Conservation (phyloP, 1,140 invertebrate species). For the Proales similis region DNA sequence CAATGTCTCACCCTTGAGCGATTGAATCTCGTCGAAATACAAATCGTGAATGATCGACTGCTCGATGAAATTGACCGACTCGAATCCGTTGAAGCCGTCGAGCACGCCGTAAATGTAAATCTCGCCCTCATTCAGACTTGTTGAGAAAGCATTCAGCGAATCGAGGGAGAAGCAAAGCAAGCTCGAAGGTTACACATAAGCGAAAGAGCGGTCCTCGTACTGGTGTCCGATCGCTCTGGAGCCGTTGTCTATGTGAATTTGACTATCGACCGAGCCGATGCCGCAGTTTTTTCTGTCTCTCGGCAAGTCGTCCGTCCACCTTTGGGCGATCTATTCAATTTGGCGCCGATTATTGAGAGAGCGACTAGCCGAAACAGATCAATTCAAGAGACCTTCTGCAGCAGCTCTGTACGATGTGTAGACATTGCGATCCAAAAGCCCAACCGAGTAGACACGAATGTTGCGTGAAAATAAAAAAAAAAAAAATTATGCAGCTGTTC, state of each 20-base stretch:
- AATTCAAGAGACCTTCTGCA: too few relatives aligned
- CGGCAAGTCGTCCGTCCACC: slow-evolving; percentile 15
- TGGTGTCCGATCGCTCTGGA: neutral
- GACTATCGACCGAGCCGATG: slow-evolving; percentile 15
- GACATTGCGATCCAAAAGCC: too few relatives aligned
- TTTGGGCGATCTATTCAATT: too few relatives aligned
- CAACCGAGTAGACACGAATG: too few relatives aligned
- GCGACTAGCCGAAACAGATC: too few relatives aligned
- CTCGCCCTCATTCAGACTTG: slow-evolving; percentile 19
- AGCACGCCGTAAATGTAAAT: slow-evolving; percentile 26
- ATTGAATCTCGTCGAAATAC: slow-evolving; percentile 18
- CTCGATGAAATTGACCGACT: slow-evolving; percentile 12
- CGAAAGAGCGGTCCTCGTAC: slow-evolving; percentile 6
- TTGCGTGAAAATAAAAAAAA: too few relatives aligned
- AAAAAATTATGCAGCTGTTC: too few relatives aligned
- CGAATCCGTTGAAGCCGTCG: slow-evolving; percentile 24
- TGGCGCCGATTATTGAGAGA: too few relatives aligned
- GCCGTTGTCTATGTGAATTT: neutral
- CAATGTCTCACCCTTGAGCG: neutral
- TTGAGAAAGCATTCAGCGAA: neutral
- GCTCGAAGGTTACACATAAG: slow-evolving; percentile 9
- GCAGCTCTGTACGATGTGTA: too few relatives aligned
- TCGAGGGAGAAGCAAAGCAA: neutral
- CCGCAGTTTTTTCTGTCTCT: neutral
- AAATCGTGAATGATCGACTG: slow-evolving; percentile 15